Evolutionary conservation across 2,113 vertebrate genomes (phyloP).

Genomic region (Irena cyanogastra): DNA sequence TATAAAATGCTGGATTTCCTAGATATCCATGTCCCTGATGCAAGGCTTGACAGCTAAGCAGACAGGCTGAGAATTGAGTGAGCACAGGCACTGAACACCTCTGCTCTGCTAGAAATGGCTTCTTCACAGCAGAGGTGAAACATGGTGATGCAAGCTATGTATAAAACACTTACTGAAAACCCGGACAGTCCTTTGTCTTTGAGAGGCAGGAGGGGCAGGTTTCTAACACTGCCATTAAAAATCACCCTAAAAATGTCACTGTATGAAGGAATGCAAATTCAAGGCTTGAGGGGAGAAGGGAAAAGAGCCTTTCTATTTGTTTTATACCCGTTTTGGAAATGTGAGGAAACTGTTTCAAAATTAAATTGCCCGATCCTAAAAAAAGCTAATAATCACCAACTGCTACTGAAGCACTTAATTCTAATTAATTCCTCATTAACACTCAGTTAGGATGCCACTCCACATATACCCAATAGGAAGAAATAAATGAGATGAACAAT

Average conservation of each 20-base stretch:
- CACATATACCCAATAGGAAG: slow-evolving; percentile 32
- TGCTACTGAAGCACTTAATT: slow-evolving; percentile 40
- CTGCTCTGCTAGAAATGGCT: neutral
- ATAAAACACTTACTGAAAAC: neutral
- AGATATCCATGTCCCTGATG: neutral
- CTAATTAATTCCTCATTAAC: slow-evolving; percentile 57
- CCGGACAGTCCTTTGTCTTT: neutral
- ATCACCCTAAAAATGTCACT: neutral
- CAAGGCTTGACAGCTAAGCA: neutral
- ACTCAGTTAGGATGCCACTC: slow-evolving; percentile 23
- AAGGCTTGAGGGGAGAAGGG: neutral
- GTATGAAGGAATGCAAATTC: neutral
- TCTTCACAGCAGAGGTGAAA: neutral
- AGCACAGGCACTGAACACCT: neutral
- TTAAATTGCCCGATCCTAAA: slow-evolving; percentile 27
- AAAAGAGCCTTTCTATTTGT: neutral
- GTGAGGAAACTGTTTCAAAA: neutral
- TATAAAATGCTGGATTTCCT: neutral
- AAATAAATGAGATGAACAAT: slow-evolving; percentile 41
- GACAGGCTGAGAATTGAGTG: neutral
- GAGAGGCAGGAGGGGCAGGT: neutral
- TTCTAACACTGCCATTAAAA: neutral
- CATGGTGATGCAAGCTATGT: rapidly evolving
- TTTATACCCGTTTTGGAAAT: neutral
- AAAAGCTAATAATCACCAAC: slow-evolving; percentile 35